Base-by-base conservation (phyloP, 2,113 vertebrate genomes). In the Notarius quadriscutis region DNA sequence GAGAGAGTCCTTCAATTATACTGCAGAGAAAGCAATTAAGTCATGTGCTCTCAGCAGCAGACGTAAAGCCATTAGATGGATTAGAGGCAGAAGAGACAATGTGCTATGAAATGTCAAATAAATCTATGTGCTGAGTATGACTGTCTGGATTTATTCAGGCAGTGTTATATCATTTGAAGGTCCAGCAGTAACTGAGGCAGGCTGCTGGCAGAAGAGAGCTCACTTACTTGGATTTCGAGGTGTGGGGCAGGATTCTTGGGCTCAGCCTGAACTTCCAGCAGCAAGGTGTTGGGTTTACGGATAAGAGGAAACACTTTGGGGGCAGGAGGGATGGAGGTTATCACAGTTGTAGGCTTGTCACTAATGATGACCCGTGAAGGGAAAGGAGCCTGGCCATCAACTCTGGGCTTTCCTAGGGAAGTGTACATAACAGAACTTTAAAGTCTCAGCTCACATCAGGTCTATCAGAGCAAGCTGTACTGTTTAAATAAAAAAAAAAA, bases 151-250 rank as follows among this genome's bases (percentile, higher is more conserved):
- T 51, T 34, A 53, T 34, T 65, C 41, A 53, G 8, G 20, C 27
- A 63, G 67, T 10, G 60, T 67, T 65, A 67, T 9, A 65, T 8
- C 51, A 86, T 58, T 81, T 81, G 11, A 86, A 79, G 14, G 3
- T 58, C 80, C 30, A 72, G 57, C 15, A 62, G 34, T 65, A 87
- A 53, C 55, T 34, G 10, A 65, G 86, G 75, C 69, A 58, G 50
- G 9, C 65, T 72, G 27, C 41, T 25, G 48, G 58, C 12, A 75
- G 22, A 60, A 55, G 14, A 55, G 50, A 50, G 17, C 55, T 25
- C 8, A 51, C 58, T 81, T 92, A 97, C 97, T 96, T 97, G 96
- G n/a, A 97, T 92, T 88, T 94, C 91, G 53, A 97, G 94, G 4
- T 94, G 92, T 74, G 96, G 92, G 7, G 91, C 93, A 10, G 94